Percentiles rank a stretch among this genome's conserved stretches.
These are phyloP conservation scores for Cosmia trapezina DNA, from an alignment of 2,888 invertebrate species.

Conservation along the genomic window DNA sequence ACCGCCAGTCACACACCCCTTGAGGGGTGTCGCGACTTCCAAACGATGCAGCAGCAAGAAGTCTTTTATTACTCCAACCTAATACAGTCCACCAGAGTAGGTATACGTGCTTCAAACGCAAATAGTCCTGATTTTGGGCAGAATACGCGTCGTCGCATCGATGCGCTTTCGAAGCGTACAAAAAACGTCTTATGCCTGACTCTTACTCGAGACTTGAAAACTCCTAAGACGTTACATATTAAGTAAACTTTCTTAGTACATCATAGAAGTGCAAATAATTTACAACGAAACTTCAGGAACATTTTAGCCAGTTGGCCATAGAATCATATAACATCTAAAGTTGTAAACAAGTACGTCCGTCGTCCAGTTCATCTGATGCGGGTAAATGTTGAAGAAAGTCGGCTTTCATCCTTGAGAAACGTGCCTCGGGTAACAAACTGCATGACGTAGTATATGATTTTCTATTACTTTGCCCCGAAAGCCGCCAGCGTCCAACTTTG, in stretches of 20 bases:
- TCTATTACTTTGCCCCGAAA: slow-evolving; percentile 65
- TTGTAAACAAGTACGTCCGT: slow-evolving; percentile 45
- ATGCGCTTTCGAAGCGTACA: background rate
- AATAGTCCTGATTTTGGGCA: background rate
- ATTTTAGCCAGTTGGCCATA: slow-evolving; percentile 12
- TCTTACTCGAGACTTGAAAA: background rate
- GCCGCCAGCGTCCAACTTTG: slow-evolving; percentile 58
- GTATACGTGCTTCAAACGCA: background rate
- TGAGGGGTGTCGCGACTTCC: no score
- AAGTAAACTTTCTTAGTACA: background rate
- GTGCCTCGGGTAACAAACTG: slow-evolving; percentile 66
- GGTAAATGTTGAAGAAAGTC: slow-evolving; percentile 66
- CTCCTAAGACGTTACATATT: background rate
- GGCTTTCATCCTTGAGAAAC: slow-evolving; percentile 67
- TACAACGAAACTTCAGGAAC: slow-evolving; percentile 16
- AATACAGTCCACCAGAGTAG: no score
- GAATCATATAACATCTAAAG: slow-evolving; percentile 36
- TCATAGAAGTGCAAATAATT: background rate
- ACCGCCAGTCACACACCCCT: no score
- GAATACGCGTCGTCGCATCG: fast-evolving
- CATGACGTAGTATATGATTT: slow-evolving; percentile 67
- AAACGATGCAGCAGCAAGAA: no score
- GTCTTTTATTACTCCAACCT: no score
- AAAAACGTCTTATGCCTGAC: background rate
- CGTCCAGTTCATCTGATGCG: slow-evolving; percentile 57